Evolutionary conservation across 2,888 invertebrate genomes (phyloP), one percentile per base, ranked within the genome.

Genomic region (Bedellia somnulentella): DNA sequence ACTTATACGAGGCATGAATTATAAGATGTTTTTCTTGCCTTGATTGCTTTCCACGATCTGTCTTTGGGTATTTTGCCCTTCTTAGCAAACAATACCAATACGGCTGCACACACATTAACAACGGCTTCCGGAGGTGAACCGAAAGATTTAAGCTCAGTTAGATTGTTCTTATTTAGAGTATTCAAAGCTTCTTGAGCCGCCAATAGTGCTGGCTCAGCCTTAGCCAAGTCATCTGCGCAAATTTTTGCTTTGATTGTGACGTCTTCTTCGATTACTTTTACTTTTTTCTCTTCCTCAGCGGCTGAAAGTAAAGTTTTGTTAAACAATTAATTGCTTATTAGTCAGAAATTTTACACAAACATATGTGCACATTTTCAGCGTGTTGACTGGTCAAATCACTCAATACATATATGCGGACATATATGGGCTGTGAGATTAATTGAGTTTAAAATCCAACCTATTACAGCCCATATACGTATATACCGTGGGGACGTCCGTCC

Each of bases 101-200:
- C 94, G 5, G 93, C 94, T 2, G 90, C 87, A 5, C 85, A 83
- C 0, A 95, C 94, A 44, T 84, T 88, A 1, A 89, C 86, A 0
- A 95, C 95, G 31, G 92, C 91, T 24, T 86, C 84, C 0, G 93
- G 93, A 3, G 96, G 96, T 3, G 91, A 84, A 1, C 93, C 92
- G 57, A 96, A 95, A 0, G 95, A 93, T 56, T 95, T 95, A 51
- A 96, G 62, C 66, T 97, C 96, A 0, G 95, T 95, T 40, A 96
- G 64, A 57, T 96, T 96, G 49, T 85, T 87, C 73, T 96, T 96
- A 52, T 96, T 94, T 14, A 96, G 63, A 0, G 95, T 95, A 51
- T 95, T 89, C 29, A 96, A 64, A 5, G 96, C 95, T 45, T 87
- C 92, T 52, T 91, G 88, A 0, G 96, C 95, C 8, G 93, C 93